Evolutionary conservation across 2,797 vertebrate species (phyloP).

Genomic region (Gastrophryne carolinensis): DNA sequence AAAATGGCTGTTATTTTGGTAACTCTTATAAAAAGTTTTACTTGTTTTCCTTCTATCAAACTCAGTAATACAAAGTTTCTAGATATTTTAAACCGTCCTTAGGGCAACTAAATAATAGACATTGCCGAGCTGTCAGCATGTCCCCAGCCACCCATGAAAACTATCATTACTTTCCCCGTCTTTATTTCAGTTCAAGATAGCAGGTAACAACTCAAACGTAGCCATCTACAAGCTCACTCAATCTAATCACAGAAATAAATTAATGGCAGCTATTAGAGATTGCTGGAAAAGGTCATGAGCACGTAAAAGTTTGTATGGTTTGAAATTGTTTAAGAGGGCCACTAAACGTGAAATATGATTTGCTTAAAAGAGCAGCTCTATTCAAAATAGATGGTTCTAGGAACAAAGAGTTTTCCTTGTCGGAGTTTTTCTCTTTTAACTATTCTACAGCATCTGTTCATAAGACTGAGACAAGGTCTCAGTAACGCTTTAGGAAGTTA

Average conservation of each 20-base stretch:
- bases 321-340: neutral
- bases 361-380: neutral
- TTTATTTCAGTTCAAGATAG: neutral
- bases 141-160: neutral
- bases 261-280: neutral
- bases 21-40: slow-evolving; percentile 8
- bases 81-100: neutral
- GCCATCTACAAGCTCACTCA: neutral
- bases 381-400: too few species aligned
- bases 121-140: neutral
- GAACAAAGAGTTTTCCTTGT: too few species aligned
- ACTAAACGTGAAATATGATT: neutral
- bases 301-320: neutral
- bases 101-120: neutral
- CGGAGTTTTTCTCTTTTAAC: too few species aligned
- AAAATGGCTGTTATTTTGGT: neutral
- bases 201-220: neutral
- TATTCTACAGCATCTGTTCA: too few species aligned
- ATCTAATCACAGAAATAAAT: neutral
- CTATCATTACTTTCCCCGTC: neutral
- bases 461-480: too few species aligned
- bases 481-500: too few species aligned
- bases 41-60: neutral
- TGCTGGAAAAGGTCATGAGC: neutral
- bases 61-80: slow-evolving; percentile 1